Evolutionary conservation across 2,888 invertebrate species (phyloP).

Genomic region (Phytoseiulus persimilis): DNA sequence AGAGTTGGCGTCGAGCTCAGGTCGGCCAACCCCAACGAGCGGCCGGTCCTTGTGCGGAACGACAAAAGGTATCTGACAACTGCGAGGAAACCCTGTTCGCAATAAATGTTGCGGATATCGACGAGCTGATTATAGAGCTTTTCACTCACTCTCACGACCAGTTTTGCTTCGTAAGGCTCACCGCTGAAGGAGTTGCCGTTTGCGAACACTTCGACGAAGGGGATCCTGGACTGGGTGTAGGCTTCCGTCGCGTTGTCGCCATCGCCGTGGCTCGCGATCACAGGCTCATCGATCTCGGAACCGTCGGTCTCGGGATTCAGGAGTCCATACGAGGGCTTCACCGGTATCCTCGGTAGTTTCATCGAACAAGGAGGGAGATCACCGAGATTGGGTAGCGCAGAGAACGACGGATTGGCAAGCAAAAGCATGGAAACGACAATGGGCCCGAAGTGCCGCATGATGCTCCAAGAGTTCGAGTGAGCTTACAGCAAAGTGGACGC

Average conservation of each 20-base stretch:
- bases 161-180: background rate
- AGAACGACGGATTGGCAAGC: background rate
- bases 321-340: background rate
- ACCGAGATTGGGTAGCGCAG: background rate
- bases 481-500: too few species aligned
- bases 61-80: background rate
- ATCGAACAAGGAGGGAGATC: background rate
- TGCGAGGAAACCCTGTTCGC: background rate
- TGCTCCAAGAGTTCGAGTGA: background rate
- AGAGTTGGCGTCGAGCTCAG: too few species aligned
- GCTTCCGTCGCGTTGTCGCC: too few species aligned
- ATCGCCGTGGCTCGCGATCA: background rate
- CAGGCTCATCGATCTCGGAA: background rate
- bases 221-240: too few species aligned
- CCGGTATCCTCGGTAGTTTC: background rate
- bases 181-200: background rate
- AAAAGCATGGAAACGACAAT: background rate
- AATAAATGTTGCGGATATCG: background rate
- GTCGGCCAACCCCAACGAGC: too few species aligned
- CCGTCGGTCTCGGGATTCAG: background rate
- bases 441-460: background rate
- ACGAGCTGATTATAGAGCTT: background rate
- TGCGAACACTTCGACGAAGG: background rate
- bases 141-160: background rate
- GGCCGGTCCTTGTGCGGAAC: too few species aligned